Evolutionary conservation across 92 coral and sea anemone species (phyloP), one percentile per base, ranked within the genome.

Genomic region (Actinostola sp.): DNA sequence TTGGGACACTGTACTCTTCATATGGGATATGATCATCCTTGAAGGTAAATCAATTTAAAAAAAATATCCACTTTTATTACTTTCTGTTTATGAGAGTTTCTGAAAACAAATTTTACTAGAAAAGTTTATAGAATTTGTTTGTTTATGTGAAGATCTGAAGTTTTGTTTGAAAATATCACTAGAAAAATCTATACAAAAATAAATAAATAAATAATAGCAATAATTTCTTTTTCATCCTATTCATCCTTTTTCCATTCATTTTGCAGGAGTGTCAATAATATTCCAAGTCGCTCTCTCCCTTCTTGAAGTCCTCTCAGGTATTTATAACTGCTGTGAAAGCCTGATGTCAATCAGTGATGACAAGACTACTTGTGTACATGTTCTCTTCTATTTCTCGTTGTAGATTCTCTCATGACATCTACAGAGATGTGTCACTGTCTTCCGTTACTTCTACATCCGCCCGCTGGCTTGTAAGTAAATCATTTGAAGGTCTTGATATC

Each of bases 1-100:
- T 58, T 94, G 98, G 98, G 98, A 85, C 26, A 89, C 92, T 31
- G 98, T 94, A 2, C 91, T 94, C 13, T 75, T 85, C 27, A 91
- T 91, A 17, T 94, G 98, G 98, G 98, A 94, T 61, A 57, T 94
- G 64, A 84, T 94, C 0, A 70, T 94, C 11, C 76, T 91, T 19
- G 97, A 94, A 66, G 98, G 98, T 91, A 84, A 0, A 31, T n/a
- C n/a, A n/a, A n/a, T n/a, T n/a, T n/a, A n/a, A n/a, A n/a, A n/a
- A n/a, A n/a, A n/a, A n/a, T n/a, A n/a, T n/a, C n/a, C n/a, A n/a
- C n/a, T n/a, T n/a, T n/a, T n/a, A n/a, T n/a, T n/a, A n/a, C n/a
- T n/a, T n/a, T n/a, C n/a, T n/a, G n/a, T n/a, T n/a, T n/a, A n/a
- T n/a, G n/a, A n/a, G n/a, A n/a, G n/a, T n/a, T n/a, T n/a, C n/a